These are phyloP conservation scores for Imbricaverruca yamaguchii DNA, from an alignment of 2,888 invertebrate species.

Conservation along the genomic window DNA sequence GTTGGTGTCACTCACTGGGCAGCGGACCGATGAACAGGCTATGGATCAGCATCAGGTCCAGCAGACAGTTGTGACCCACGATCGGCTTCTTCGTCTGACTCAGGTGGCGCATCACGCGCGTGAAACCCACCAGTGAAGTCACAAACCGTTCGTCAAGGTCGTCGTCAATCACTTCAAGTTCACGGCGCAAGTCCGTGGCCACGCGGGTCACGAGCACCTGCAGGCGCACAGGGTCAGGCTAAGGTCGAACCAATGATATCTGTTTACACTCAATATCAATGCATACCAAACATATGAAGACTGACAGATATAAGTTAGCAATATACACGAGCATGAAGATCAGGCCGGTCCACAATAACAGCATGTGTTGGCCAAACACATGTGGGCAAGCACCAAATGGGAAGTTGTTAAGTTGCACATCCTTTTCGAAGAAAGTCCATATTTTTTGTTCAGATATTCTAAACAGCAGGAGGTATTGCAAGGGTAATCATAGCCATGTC, in stretches of 20 bases:
- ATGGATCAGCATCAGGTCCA: constrained; percentile 61
- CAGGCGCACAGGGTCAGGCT: not conserved
- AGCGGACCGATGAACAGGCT: constrained; percentile 62
- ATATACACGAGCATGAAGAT: too few relatives aligned
- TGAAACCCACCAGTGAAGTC: constrained; percentile 55
- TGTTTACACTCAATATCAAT: too few relatives aligned
- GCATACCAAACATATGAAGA: too few relatives aligned
- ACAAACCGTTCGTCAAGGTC: constrained; percentile 35
- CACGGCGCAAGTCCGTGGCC: not conserved
- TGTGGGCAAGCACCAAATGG: too few relatives aligned
- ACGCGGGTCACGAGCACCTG: constrained; percentile 12
- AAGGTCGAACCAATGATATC: constrained; percentile 23
- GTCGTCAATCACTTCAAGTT: not conserved
- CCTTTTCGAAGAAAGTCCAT: too few relatives aligned
- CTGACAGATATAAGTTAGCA: too few relatives aligned
- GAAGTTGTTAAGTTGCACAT: too few relatives aligned
- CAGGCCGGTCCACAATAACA: too few relatives aligned
- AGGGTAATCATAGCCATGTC: too few relatives aligned
- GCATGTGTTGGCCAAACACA: too few relatives aligned
- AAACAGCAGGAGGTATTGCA: too few relatives aligned
- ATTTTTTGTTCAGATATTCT: too few relatives aligned
- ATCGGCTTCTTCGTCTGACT: constrained; percentile 56
- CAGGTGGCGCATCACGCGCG: constrained; percentile 56
- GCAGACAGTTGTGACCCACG: constrained; percentile 64
- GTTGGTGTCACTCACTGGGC: constrained; percentile 47